Percentiles rank a stretch among this genome's conserved stretches.
phyloP scores from a whole-genome alignment of 1,140 invertebrate species.

The Ectropis grisescens region DNA sequence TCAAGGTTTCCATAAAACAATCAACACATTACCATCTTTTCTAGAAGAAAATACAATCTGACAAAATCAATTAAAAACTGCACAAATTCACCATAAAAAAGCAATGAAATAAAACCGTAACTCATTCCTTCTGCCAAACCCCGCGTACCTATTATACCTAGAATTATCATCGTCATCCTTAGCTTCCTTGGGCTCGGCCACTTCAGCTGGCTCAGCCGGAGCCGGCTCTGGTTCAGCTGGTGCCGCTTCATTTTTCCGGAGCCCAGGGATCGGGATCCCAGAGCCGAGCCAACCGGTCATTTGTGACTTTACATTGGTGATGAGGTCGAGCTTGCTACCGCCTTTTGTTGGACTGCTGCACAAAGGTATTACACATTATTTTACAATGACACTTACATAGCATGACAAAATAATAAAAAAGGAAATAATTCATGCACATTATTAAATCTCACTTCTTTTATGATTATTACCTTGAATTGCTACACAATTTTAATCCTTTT shows the following conservation, averaged over 20 bases:
- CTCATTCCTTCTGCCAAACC: constrained; percentile 61
- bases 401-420: no score
- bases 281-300: constrained; percentile 85
- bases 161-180: constrained; percentile 88
- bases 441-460: no score
- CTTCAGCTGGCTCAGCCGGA: constrained; percentile 60
- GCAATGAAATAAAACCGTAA: constrained; percentile 7
- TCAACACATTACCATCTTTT: no score
- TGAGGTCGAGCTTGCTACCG: constrained; percentile 80
- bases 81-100: no score
- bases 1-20: no score
- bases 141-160: constrained; percentile 80
- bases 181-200: constrained; percentile 63
- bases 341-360: constrained; percentile 75
- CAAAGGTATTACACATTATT: no score
- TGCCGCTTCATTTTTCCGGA: constrained; percentile 72
- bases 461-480: no score
- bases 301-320: constrained; percentile 85
- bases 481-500: no score
- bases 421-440: no score
- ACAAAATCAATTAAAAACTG: no score
- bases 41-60: no score
- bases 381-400: no score
- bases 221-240: constrained; percentile 58
- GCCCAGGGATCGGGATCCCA: constrained; percentile 78